A percentile compares a stretch with the other conserved stretches of the same genome.
Evolutionary conservation across 2,797 vertebrate genomes (phyloP).

Genomic region (Leptatherina wallacei): DNA sequence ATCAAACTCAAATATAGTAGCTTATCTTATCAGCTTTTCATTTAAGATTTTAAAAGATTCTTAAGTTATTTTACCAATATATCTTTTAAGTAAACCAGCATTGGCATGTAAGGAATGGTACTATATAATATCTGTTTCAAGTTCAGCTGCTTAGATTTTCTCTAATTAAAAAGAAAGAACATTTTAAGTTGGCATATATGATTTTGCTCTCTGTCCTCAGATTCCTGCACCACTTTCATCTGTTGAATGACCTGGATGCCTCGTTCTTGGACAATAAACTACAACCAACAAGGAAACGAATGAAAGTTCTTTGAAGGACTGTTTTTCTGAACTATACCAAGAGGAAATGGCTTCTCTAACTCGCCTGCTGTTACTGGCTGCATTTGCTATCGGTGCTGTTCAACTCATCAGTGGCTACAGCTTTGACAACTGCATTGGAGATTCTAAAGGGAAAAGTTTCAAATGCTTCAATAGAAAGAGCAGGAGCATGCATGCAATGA

Average conservation of each 20-base stretch:
- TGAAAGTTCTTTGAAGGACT: neutral
- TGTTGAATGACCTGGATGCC: neutral
- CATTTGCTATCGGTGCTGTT: slow-evolving; percentile 54
- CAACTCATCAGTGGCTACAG: slow-evolving; percentile 73
- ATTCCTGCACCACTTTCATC: slow-evolving; percentile 16
- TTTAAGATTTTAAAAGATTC: neutral
- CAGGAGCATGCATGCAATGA: slow-evolving; percentile 51
- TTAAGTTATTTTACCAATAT: neutral
- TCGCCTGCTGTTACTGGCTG: slow-evolving; percentile 28
- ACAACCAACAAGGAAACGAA: neutral
- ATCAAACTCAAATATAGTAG: neutral
- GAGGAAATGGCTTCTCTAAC: slow-evolving; percentile 60
- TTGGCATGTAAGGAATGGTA: neutral
- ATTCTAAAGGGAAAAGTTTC: slow-evolving; percentile 50
- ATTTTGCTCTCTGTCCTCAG: slow-evolving; percentile 42
- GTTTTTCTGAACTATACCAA: neutral
- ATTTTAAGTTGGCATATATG: neutral
- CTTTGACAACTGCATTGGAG: slow-evolving; percentile 81
- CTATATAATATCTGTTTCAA: neutral
- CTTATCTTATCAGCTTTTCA: neutral
- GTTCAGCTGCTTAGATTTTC: neutral
- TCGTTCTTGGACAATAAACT: neutral
- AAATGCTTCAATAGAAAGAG: slow-evolving; percentile 66
- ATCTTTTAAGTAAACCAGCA: neutral
- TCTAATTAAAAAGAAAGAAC: neutral